Base-by-base conservation (phyloP, 2,113 vertebrate species). In the Scomber colias region DNA sequence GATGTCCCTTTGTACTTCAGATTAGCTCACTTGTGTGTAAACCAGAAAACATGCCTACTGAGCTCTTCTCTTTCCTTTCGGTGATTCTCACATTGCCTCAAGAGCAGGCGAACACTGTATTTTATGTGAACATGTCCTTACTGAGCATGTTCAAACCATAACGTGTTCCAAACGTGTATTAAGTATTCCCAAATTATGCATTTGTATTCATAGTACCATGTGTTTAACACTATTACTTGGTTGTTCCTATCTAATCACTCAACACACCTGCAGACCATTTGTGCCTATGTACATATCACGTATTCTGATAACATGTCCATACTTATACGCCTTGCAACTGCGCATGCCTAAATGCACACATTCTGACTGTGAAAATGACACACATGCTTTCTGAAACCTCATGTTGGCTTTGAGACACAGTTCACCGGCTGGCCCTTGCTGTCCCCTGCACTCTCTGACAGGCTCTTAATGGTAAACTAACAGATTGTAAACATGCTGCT, bases 401-500 rank as follows among this genome's bases (percentile, higher is more conserved):
- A 83, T 80, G 82, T 92, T 81, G 64, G 92, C 75, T 89, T 74
- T 21, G 73, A 88, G 73, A 80, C 79, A 88, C 89, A 92, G 84
- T 93, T 90, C 71, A 74, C 85, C 60, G 83, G 84, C 82, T 90
- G 89, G 77, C 95, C 95, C 96, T 96, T 92, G 95, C 96, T 97
- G 96, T 96, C 96, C 95, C 94, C 94, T 40, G 92, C 95, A 95
- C 94, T 96, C 96, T 97, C 97, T 97, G 96, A 96, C 96, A 95
- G 96, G 96, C 95, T 97, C 96, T 97, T 98, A 98, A 98, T 97
- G 97, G 96, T 97, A 97, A 96, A 96, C 97, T 98, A 99, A 98
- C 97, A 99, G 97, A 98, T 97, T 99, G 97, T 99, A 97, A 97
- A 97, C 97, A 98, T 92, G 96, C 97, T 97, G 97, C 96, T 96